Conservation (phyloP, 53 echinoderm and acorn worm species). For the Holothuria scabra region DNA sequence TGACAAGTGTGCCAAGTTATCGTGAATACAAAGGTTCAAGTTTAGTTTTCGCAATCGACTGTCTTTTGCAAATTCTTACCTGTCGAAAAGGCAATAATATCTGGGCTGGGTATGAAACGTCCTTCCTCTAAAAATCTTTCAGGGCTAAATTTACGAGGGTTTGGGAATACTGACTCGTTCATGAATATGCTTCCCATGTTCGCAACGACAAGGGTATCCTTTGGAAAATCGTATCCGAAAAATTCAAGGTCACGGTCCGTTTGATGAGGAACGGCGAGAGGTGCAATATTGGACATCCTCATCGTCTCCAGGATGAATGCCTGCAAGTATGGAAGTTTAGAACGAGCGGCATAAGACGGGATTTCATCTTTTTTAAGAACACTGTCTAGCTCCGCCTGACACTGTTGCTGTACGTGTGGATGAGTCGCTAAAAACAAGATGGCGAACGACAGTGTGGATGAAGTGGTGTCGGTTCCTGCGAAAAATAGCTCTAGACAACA, state of each 20-base stretch:
- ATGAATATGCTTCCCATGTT: conserved; percentile 12
- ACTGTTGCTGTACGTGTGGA: neutral
- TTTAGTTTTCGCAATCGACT: too few species aligned
- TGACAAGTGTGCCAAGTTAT: too few species aligned
- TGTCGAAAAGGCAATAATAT: conserved; percentile 31
- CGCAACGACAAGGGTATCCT: conserved; percentile 1
- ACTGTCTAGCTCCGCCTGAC: conserved; percentile 9
- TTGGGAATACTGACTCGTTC: conserved; percentile 9
- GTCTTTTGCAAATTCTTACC: neutral
- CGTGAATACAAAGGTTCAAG: too few species aligned
- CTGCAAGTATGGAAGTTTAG: conserved; percentile 6
- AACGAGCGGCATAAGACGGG: conserved; percentile 2
- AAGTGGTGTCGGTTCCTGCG: conserved; percentile 22
- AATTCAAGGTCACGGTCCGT: neutral
- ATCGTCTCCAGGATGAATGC: conserved; percentile 7
- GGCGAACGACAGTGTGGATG: conserved; percentile 7
- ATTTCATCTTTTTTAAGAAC: neutral
- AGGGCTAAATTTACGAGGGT: neutral
- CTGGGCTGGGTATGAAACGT: neutral
- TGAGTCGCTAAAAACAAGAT: conserved; percentile 17
- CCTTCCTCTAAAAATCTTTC: conserved; percentile 25
- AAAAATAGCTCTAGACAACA: conserved; percentile 25
- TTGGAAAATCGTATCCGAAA: conserved; percentile 37
- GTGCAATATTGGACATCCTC: neutral
- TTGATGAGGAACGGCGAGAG: neutral